phyloP scores from a whole-genome alignment of 2,888 invertebrate species.

The Stramonita haemastoma region DNA sequence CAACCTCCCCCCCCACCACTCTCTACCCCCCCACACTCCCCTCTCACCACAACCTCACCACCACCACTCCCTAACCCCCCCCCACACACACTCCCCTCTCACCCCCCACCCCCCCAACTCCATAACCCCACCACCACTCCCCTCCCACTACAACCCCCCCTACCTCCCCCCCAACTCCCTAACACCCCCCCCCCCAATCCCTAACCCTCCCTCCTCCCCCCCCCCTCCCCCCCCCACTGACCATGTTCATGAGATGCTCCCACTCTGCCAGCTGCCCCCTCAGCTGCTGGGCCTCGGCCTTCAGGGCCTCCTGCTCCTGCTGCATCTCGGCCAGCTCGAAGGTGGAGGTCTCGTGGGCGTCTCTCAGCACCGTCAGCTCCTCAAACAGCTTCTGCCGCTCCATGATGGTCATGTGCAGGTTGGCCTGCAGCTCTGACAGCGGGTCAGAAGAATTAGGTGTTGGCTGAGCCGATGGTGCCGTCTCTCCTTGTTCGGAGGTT shows the following conservation, averaged over 20 bases:
- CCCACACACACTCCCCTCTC: too few species aligned
- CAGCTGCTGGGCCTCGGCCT: conserved; percentile 48
- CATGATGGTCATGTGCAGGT: conserved; percentile 39
- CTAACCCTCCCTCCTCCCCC: too few species aligned
- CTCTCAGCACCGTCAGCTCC: conserved; percentile 47
- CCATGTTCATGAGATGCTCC: conserved; percentile 51
- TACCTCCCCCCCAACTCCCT: neutral
- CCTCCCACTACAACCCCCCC: too few species aligned
- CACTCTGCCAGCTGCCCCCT: conserved; percentile 65
- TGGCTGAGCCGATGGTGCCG: neutral
- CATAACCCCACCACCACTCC: too few species aligned
- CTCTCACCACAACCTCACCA: too few species aligned
- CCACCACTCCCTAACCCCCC: too few species aligned
- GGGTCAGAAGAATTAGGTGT: neutral
- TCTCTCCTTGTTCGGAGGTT: too few species aligned
- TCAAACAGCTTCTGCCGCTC: conserved; percentile 47
- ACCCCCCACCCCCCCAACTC: too few species aligned
- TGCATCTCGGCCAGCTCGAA: conserved; percentile 58
- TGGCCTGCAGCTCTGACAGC: conserved; percentile 40
- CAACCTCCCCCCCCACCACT: too few species aligned
- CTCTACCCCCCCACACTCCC: too few species aligned
- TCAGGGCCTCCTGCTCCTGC: conserved; percentile 54
- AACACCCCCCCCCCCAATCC: neutral
- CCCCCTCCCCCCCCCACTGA: too few species aligned
- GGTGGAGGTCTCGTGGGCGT: conserved; percentile 57